Evolutionary conservation across 1,140 invertebrate genomes (phyloP), one percentile per base, ranked within the genome.

Genomic region (Linepithema humile): DNA sequence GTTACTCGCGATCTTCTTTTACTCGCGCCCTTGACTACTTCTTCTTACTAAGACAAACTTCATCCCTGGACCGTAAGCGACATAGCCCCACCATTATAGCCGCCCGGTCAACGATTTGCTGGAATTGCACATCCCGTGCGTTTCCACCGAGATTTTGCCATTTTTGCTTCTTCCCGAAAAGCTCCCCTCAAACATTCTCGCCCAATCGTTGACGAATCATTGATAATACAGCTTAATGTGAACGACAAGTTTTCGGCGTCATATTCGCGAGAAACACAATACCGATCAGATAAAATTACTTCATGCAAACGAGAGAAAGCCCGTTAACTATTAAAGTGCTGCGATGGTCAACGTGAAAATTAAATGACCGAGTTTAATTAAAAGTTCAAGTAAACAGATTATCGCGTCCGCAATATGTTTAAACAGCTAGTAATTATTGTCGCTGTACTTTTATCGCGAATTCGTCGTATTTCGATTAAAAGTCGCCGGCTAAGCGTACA

Each of bases 1-100:
- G 88, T 89, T 89, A 89, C 74, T 69, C 62, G 29, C 82, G 84
- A 89, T 87, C 77, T 75, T 59, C 82, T 69, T 72, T 62, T 59
- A 10, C 40, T 32, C 72, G 53, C 69, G 65, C 53, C 17, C 73
- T 72, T 62, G 64, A 82, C 75, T 57, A 69, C 74, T 88, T 72
- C 85, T 88, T 62, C 64, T 85, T 65, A 59, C 80, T 55, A 77
- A 82, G 87, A 85, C 86, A 70, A 89, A 74, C 84, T 83, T 85
- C 78, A 57, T 70, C 55, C 32, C 43, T 26, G n/a, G 26, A 3
- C 26, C 53, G 32, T 29, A 45, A 62, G n/a, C 48, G 85, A 82
- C 78, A 83, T 45, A 32, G 43, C 45, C 70, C 32, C 60, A 45
- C 82, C 23, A 74, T 72, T 83, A 88, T 70, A 74, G 35, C n/a